phyloP scores from a whole-genome alignment of 2,797 vertebrate species.

The Kryptolebias ocellatus region DNA sequence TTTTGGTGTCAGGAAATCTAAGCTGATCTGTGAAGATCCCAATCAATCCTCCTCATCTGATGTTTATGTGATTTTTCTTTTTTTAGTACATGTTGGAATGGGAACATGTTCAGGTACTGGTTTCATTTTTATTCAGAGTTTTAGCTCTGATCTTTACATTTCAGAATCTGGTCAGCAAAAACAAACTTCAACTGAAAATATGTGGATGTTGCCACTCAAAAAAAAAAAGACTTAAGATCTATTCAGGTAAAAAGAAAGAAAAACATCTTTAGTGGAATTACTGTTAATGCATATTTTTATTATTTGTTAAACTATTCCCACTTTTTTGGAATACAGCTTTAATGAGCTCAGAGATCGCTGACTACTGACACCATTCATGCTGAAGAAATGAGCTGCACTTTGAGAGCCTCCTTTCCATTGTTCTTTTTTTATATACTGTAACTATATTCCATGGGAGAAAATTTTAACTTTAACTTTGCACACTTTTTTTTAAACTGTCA shows the following conservation, averaged over 20 bases:
- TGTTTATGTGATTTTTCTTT: not conserved
- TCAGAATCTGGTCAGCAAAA: not conserved
- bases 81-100: not conserved
- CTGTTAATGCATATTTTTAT: not conserved
- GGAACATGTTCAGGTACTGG: not conserved
- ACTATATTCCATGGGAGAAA: not conserved
- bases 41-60: not conserved
- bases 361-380: too few species aligned
- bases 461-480: not conserved
- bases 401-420: not conserved
- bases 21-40: not conserved
- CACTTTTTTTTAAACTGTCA: not conserved
- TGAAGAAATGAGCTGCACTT: not conserved
- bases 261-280: not conserved
- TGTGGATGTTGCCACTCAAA: not conserved
- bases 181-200: not conserved
- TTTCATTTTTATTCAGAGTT: not conserved
- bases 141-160: not conserved
- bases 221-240: not conserved
- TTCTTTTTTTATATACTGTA: not conserved
- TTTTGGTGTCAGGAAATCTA: not conserved
- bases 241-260: not conserved
- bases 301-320: not conserved
- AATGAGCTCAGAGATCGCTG: slow-evolving; percentile 4
- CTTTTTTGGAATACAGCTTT: not conserved